A percentile compares a stretch with the other conserved stretches of the same genome.
phyloP scores from a whole-genome alignment of 2,888 invertebrate species.

The Phaedon cochleariae region DNA sequence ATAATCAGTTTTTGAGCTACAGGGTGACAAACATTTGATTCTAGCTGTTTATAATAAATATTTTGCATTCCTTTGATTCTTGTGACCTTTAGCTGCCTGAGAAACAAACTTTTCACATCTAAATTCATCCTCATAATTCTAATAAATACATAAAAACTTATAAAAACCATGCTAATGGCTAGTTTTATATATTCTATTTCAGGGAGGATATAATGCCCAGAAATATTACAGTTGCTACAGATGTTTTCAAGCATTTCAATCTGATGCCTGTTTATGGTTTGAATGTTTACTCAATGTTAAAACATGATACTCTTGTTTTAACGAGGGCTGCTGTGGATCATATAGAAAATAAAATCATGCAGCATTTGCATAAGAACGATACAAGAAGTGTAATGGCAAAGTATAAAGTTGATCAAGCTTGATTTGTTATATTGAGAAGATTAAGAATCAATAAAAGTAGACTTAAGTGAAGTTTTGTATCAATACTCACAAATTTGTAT shows the following conservation, averaged over 20 bases:
- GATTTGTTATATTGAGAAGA: neutral
- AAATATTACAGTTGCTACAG: slow-evolving; percentile 86
- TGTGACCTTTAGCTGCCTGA: too few species aligned
- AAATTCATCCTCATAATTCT: too few species aligned
- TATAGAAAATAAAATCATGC: slow-evolving; percentile 81
- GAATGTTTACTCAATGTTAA: slow-evolving; percentile 96
- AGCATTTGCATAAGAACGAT: slow-evolving; percentile 72
- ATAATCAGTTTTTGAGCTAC: too few species aligned
- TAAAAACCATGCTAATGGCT: too few species aligned
- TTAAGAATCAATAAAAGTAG: too few species aligned
- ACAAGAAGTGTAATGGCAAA: slow-evolving; percentile 59
- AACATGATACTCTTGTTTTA: slow-evolving; percentile 91
- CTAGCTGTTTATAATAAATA: too few species aligned
- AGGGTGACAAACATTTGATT: too few species aligned
- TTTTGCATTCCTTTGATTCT: too few species aligned
- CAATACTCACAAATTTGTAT: too few species aligned
- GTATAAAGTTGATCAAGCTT: slow-evolving; percentile 69
- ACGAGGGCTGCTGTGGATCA: slow-evolving; percentile 84
- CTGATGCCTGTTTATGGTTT: slow-evolving; percentile 96
- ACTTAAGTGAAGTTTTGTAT: too few species aligned
- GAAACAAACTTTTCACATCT: too few species aligned
- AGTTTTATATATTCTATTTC: slow-evolving; percentile 56
- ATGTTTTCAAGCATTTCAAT: slow-evolving; percentile 82
- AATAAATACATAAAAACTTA: too few species aligned
- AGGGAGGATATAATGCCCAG: slow-evolving; percentile 87